Percentiles rank a stretch among this genome's conserved stretches.
phyloP scores from a whole-genome alignment of 2,797 vertebrate genomes.

The Nothura maculosa region DNA sequence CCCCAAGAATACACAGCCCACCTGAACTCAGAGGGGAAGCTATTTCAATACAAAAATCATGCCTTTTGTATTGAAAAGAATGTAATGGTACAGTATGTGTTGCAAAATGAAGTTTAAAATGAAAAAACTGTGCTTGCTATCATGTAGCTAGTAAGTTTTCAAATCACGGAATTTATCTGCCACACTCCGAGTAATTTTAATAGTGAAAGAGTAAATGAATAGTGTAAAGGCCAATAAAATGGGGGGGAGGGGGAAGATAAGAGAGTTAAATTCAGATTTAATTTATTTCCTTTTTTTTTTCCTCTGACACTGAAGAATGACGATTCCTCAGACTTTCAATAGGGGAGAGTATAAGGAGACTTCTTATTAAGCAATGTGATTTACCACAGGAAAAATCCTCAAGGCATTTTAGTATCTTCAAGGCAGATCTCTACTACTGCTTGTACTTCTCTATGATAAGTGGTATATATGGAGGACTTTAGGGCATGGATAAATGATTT shows the following conservation, averaged over 20 bases:
- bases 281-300: neutral
- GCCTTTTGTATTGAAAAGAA: slow-evolving; percentile 31
- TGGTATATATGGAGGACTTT: neutral
- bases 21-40: neutral
- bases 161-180: slow-evolving; percentile 76
- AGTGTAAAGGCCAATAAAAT: slow-evolving; percentile 51
- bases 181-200: slow-evolving; percentile 69
- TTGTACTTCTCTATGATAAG: neutral
- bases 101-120: slow-evolving; percentile 59
- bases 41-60: neutral
- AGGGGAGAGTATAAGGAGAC: neutral
- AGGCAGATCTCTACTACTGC: neutral
- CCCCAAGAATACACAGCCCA: neutral
- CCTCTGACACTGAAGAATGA: neutral
- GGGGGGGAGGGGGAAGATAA: neutral
- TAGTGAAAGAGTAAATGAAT: slow-evolving; percentile 67
- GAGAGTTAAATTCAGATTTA: slow-evolving; percentile 28
- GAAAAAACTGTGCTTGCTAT: slow-evolving; percentile 41
- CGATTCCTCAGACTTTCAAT: slow-evolving; percentile 8
- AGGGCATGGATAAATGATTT: neutral
- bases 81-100: neutral
- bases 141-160: slow-evolving; percentile 60
- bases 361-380: neutral
- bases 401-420: neutral
- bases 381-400: neutral